Base-by-base conservation (phyloP, 2,797 vertebrate species). In the Spea hammondii region DNA sequence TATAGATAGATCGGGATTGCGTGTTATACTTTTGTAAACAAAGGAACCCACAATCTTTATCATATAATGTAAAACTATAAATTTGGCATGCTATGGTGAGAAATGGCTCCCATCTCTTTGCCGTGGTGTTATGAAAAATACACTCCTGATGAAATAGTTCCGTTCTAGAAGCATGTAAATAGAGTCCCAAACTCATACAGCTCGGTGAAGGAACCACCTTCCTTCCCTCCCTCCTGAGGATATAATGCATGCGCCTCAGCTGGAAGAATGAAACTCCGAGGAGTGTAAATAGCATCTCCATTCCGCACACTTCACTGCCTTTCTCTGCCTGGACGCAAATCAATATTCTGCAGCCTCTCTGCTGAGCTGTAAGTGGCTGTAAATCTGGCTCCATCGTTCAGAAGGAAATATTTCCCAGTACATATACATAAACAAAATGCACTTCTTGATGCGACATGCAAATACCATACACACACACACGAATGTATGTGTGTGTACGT, bases 271-370 rank as follows among this genome's bases (percentile, higher is more conserved):
- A 65, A 49, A 75, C 49, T 10, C 10, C 75, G 55, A 55, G 44
- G 66, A 74, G 77, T 80, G 72, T 54, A 75, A 75, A 80, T 70
- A 75, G 72, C 78, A 74, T 70, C 72, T 80, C 66, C 44, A 75
- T 70, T 80, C 75, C 66, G 72, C 67, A 70, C 72, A 75, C 78
- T 80, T 65, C 66, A 71, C 72, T 75, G 72, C 78, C 59, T 75
- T 71, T 70, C 72, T 48, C 78, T 74, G 78, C 65, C 72, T 75
- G 78, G 78, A 65, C 67, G 59, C 72, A 49, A 67, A 75, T 80
- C 78, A 80, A 80, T 80, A 80, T 71, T 80, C 72, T 32, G 72
- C 78, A 80, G 78, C 72, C 72, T 75, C 78, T 44, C 65, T 65
- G 60, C 54, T 53, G 54, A 75, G 17, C 78, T 80, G 78, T 32